Evolutionary conservation across 2,113 vertebrate genomes (phyloP).

Genomic region (Petrocephalus zakoni): DNA sequence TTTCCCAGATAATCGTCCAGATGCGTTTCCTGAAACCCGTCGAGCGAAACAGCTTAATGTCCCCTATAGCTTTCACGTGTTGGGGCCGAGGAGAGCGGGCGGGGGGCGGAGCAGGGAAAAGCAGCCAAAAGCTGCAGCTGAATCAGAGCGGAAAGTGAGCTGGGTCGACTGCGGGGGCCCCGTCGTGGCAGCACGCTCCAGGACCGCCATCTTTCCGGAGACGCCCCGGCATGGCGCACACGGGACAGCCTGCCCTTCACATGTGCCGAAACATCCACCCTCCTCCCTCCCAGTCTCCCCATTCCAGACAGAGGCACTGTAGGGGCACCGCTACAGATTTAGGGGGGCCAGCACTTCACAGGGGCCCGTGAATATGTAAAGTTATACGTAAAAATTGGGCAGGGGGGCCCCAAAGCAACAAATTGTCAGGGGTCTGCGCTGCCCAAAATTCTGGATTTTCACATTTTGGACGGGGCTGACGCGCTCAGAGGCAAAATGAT

Average conservation of each 20-base stretch:
- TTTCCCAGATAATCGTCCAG: slow-evolving; percentile 25
- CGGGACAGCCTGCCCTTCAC: not conserved
- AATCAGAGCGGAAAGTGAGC: not conserved
- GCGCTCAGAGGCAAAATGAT: not conserved
- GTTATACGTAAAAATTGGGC: not conserved
- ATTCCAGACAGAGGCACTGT: not conserved
- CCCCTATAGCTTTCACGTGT: slow-evolving; percentile 14
- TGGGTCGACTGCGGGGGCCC: not conserved
- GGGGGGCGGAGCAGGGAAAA: not conserved
- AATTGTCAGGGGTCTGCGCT: not conserved
- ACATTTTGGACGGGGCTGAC: not conserved
- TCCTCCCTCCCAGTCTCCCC: not conserved
- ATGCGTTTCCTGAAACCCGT: slow-evolving; percentile 21
- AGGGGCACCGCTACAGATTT: not conserved
- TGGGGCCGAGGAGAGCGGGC: not conserved
- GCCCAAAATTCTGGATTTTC: not conserved
- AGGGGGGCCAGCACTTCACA: not conserved
- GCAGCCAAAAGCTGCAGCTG: not conserved
- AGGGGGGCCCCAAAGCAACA: not conserved
- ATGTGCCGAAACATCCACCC: not conserved
- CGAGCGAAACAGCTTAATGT: not conserved
- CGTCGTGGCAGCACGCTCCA: too few species aligned
- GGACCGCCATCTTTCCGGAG: too few species aligned
- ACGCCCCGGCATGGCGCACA: not conserved
- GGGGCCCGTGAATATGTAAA: not conserved